These are phyloP conservation scores for Acropora yongei DNA, from an alignment of 64 coral and sea anemone genomes.

Conservation along the genomic window DNA sequence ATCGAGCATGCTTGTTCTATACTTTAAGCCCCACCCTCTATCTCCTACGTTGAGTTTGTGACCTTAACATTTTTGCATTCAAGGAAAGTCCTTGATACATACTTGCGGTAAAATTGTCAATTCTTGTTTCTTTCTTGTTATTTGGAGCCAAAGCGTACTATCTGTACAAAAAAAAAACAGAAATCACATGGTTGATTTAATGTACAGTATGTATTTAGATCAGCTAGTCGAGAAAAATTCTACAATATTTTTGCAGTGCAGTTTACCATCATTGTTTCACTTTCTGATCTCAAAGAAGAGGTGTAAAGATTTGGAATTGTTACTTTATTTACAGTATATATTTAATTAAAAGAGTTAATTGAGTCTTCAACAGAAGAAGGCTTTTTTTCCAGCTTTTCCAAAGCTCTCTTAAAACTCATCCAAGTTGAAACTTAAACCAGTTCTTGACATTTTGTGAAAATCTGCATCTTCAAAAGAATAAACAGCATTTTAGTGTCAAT, in stretches of 20 bases:
- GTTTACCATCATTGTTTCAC: background rate
- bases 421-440: background rate
- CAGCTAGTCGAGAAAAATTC: no score
- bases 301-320: background rate
- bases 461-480: conserved; percentile 16
- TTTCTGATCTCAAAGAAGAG: background rate
- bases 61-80: background rate
- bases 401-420: background rate
- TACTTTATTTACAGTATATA: conserved; percentile 15
- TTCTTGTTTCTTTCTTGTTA: background rate
- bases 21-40: conserved; percentile 34
- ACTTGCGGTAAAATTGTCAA: background rate
- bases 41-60: no score
- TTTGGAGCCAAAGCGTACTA: background rate
- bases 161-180: background rate
- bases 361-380: background rate
- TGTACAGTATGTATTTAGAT: background rate
- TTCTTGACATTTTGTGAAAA: conserved; percentile 17
- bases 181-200: conserved; percentile 31
- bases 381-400: conserved; percentile 15
- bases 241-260: background rate
- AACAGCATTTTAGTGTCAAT: conserved; percentile 10
- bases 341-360: background rate
- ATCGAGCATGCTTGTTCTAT: conserved; percentile 13
- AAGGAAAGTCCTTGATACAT: background rate